Evolutionary conservation across 2,888 invertebrate genomes (phyloP), one percentile per base, ranked within the genome.

Genomic region (Corbicula japonica): DNA sequence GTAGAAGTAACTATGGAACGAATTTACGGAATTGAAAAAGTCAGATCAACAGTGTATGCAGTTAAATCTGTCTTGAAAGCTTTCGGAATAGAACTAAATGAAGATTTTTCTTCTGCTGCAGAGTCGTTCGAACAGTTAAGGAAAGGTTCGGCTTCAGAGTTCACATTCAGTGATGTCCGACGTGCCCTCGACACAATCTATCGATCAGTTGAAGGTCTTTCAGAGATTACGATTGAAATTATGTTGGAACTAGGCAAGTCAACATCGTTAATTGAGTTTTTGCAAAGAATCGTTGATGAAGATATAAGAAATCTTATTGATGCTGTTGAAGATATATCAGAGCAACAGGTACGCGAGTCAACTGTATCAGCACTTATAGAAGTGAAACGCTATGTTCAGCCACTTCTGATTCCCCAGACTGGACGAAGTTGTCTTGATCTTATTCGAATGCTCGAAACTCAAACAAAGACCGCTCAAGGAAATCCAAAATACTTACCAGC

Each of bases 321-420:
- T 79, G 86, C 87, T 18, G 86, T 85, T 1, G 87, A 87, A 50
- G 86, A 87, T 44, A 82, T 86, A 65, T 84, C 87, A 28, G 87
- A 87, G 32, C 83, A 84, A 50, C 82, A 76, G 60, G 84, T 87
- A 10, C 65, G 66, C 32, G 87, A 86, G 56, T 82, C 83, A 10
- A 83, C 87, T 15, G 86, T 87, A 0, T 85, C 86, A 0, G 81
- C 68, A 26, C 71, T 86, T 2, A 84, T 86, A 18, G 83, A 83
- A 46, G 78, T 85, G 0, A 80, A 85, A 54, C 26, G 80, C 15
- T 85, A 84, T 61, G 50, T 85, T 1, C 74, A 80, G 15, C 83
- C 80, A 3, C 26, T 85, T 1, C 46, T 86, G 10, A 72, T 70
- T 41, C 48, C 38, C 1, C 26, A 61, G 5, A 41, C 26, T 32